Percentiles rank a stretch among this genome's conserved stretches.
Conservation (phyloP, 2,888 invertebrate species). For the Cosmia pyralina region DNA sequence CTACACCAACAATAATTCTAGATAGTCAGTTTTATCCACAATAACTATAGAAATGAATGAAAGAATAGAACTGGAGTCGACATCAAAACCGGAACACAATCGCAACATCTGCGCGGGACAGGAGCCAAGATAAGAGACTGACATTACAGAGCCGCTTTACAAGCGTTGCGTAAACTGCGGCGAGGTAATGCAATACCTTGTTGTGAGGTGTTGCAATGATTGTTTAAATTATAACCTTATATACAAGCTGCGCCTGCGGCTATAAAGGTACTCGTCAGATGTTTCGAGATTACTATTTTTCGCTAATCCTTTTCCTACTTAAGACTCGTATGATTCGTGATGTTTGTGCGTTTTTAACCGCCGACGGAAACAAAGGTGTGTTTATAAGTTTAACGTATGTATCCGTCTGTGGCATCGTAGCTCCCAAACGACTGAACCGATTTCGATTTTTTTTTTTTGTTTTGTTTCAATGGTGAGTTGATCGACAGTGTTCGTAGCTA, state of each 20-base stretch:
- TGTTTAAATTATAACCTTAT: conserved; percentile 38
- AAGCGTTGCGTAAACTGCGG: conserved; percentile 51
- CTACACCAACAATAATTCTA: neutral
- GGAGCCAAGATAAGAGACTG: conserved; percentile 54
- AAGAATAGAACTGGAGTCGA: conserved; percentile 30
- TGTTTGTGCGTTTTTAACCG: too few relatives aligned
- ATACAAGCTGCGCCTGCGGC: neutral
- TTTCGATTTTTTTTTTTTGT: too few relatives aligned
- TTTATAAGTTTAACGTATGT: too few relatives aligned
- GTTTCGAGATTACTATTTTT: too few relatives aligned
- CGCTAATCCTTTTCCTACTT: too few relatives aligned
- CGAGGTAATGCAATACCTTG: conserved; percentile 49
- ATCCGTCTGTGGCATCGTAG: too few relatives aligned
- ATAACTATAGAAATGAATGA: conserved; percentile 42
- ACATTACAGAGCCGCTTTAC: conserved; percentile 27
- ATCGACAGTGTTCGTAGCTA: too few relatives aligned
- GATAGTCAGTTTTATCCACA: conserved; percentile 24
- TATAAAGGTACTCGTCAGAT: neutral
- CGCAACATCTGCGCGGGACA: conserved; percentile 58
- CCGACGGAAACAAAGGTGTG: too few relatives aligned
- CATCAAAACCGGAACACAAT: conserved; percentile 52
- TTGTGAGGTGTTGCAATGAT: conserved; percentile 48
- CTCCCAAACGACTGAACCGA: too few relatives aligned
- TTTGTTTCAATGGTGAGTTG: too few relatives aligned
- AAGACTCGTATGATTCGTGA: too few relatives aligned